These are phyloP conservation scores for Holothuria leucospilota DNA, from an alignment of 53 echinoderm and acorn worm species.

Conservation along the genomic window DNA sequence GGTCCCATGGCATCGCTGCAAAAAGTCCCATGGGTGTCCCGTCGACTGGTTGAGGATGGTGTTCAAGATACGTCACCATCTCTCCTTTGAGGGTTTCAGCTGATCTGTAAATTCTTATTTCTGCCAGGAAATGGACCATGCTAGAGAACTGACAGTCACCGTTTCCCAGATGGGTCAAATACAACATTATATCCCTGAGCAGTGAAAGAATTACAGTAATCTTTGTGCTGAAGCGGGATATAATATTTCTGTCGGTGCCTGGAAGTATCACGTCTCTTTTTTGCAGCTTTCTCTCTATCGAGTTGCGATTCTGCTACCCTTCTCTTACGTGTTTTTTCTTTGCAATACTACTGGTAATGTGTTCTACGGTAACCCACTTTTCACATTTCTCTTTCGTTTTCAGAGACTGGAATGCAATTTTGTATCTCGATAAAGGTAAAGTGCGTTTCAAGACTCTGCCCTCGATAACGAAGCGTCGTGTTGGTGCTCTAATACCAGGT, in stretches of 20 bases:
- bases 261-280: background rate
- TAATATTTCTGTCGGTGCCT: background rate
- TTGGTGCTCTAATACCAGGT: no score
- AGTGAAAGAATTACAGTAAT: slow-evolving; percentile 5
- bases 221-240: background rate
- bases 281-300: background rate
- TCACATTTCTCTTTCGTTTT: slow-evolving; percentile 7
- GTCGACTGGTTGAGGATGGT: background rate
- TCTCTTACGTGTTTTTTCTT: background rate
- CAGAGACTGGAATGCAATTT: background rate
- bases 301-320: background rate
- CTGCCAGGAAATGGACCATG: background rate
- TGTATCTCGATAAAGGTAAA: background rate
- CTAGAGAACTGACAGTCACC: background rate
- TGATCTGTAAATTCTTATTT: slow-evolving; percentile 5
- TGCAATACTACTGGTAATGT: slow-evolving; percentile 6
- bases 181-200: background rate
- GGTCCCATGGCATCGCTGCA: no score
- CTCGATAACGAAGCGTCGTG: no score
- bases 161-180: background rate
- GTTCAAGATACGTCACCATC: background rate
- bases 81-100: background rate
- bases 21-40: background rate
- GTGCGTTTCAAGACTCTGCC: background rate
- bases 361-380: background rate